These are phyloP conservation scores for Caenorhabditis becei DNA, from an alignment of 2,888 invertebrate genomes.

Conservation along the genomic window DNA sequence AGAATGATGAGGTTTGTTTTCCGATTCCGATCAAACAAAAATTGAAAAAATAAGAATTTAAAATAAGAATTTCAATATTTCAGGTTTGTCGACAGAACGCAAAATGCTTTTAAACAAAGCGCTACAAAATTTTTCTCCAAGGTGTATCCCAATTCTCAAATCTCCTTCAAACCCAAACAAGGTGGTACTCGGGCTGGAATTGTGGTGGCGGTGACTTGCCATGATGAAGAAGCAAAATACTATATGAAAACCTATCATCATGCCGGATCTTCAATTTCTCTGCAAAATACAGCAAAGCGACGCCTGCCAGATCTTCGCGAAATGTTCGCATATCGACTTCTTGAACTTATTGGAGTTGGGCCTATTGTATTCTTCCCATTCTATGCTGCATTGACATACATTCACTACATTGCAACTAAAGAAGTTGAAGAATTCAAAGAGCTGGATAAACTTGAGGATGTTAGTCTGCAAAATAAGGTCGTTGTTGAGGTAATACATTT, in stretches of 20 bases:
- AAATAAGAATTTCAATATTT: slow-evolving; percentile 56
- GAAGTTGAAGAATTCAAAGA: slow-evolving; percentile 59
- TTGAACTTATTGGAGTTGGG: slow-evolving; percentile 57
- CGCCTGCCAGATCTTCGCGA: slow-evolving; percentile 58
- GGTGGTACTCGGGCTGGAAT: slow-evolving; percentile 54
- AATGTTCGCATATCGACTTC: slow-evolving; percentile 61
- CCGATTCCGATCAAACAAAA: slow-evolving; percentile 23
- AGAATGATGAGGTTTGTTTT: slow-evolving; percentile 58
- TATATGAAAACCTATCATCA: slow-evolving; percentile 64
- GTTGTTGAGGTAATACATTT: slow-evolving; percentile 58
- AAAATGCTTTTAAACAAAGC: slow-evolving; percentile 43
- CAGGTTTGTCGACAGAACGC: slow-evolving; percentile 51
- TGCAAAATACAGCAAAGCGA: slow-evolving; percentile 57
- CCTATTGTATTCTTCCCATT: slow-evolving; percentile 56
- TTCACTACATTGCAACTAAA: slow-evolving; percentile 58
- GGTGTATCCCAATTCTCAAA: slow-evolving; percentile 52
- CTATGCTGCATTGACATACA: slow-evolving; percentile 45
- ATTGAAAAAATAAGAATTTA: slow-evolving; percentile 55
- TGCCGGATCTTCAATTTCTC: slow-evolving; percentile 52
- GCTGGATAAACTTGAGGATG: slow-evolving; percentile 47
- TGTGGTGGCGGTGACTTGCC: slow-evolving; percentile 46
- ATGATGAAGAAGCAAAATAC: slow-evolving; percentile 40
- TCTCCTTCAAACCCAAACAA: slow-evolving; percentile 50
- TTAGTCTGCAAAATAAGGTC: slow-evolving; percentile 38
- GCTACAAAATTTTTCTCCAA: slow-evolving; percentile 59